Evolutionary conservation across 2,888 invertebrate species (phyloP).

Genomic region (Furcula furcula): DNA sequence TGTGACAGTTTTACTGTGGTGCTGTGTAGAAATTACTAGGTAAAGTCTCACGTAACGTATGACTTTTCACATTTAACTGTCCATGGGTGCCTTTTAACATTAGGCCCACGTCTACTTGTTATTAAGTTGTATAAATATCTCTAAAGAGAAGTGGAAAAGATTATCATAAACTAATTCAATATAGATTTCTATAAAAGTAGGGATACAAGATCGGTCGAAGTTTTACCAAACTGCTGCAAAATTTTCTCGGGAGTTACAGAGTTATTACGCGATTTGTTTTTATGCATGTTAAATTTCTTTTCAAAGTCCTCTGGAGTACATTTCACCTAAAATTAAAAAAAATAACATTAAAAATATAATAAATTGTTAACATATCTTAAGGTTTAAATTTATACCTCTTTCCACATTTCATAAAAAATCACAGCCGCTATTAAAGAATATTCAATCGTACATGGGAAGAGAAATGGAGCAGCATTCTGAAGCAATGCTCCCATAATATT

Average conservation of each 20-base stretch:
- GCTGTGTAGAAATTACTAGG: no score
- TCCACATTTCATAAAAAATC: slow-evolving; percentile 95
- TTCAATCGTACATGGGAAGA: slow-evolving; percentile 95
- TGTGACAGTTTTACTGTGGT: no score
- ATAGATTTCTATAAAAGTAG: no score
- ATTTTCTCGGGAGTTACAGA: slow-evolving; percentile 77
- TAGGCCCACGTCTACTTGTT: no score
- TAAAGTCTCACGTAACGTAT: no score
- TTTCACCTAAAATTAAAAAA: slow-evolving; percentile 56
- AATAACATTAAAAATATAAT: slow-evolving; percentile 3
- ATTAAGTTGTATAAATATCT: no score
- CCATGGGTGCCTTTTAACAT: no score
- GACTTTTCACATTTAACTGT: no score
- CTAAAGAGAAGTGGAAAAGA: no score
- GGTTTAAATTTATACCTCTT: slow-evolving; percentile 80
- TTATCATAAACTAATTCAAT: no score
- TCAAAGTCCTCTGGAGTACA: slow-evolving; percentile 75
- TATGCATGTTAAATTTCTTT: slow-evolving; percentile 58
- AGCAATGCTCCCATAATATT: slow-evolving; percentile 87
- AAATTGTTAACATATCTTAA: no score
- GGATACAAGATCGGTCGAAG: background rate
- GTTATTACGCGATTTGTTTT: slow-evolving; percentile 70
- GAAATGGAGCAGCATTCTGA: slow-evolving; percentile 88
- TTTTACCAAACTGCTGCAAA: slow-evolving; percentile 72
- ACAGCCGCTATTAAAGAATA: slow-evolving; percentile 96